phyloP scores from a whole-genome alignment of 2,113 vertebrate species.

The Cacatua alba region DNA sequence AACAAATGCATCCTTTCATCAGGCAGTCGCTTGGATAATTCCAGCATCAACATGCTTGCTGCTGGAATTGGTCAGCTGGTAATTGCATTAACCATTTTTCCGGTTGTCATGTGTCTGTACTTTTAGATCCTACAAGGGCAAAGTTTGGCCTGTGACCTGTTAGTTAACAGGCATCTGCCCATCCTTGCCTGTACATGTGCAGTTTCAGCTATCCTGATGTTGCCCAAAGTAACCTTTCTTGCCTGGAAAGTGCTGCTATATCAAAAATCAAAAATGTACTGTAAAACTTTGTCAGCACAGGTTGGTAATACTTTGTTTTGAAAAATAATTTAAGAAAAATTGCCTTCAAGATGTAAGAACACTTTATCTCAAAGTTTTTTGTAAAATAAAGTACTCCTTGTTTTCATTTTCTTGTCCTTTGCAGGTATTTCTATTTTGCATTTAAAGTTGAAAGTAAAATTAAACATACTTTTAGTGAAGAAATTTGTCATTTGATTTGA shows the following conservation, averaged over 20 bases:
- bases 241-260: not conserved
- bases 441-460: not conserved
- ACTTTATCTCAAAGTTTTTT: not conserved
- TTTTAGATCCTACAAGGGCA: not conserved
- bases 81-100: conserved; percentile 31
- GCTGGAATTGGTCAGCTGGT: not conserved
- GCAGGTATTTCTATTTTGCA: not conserved
- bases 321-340: not conserved
- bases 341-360: not conserved
- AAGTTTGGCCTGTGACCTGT: not conserved
- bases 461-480: not conserved
- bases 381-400: not conserved
- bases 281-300: not conserved
- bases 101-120: accelerated
- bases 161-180: not conserved
- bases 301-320: not conserved
- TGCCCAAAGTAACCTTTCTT: not conserved
- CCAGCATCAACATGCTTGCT: not conserved
- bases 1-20: conserved; percentile 65
- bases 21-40: conserved; percentile 53
- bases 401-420: not conserved
- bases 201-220: not conserved
- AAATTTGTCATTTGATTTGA: not conserved
- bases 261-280: not conserved
- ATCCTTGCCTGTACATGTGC: accelerated